Evolutionary conservation across 1,140 invertebrate species (phyloP).

Genomic region (Zaprionus taronus): DNA sequence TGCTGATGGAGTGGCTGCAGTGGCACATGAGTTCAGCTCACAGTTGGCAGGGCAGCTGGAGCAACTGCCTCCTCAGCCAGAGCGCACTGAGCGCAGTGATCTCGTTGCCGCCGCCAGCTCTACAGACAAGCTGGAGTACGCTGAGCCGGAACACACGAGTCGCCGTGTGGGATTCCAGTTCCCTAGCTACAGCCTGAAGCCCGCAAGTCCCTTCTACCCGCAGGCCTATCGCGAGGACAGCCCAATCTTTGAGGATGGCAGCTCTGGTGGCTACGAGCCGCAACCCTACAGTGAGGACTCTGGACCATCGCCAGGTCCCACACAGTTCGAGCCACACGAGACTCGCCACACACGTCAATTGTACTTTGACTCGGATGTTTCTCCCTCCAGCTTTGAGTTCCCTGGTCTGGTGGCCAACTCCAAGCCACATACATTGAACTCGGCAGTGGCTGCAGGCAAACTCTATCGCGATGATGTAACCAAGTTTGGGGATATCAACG

Average conservation of each 20-base stretch:
- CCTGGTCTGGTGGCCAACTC: constrained; percentile 72
- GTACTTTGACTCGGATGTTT: constrained; percentile 66
- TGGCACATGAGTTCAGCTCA: constrained; percentile 60
- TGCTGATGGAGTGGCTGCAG: constrained; percentile 57
- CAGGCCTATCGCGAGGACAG: constrained; percentile 83
- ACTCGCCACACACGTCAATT: constrained; percentile 72
- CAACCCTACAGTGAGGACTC: constrained; percentile 68
- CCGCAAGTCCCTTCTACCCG: constrained; percentile 74
- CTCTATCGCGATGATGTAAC: constrained; percentile 82
- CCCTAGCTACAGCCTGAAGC: constrained; percentile 79
- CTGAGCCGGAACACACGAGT: constrained; percentile 67
- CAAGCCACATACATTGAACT: constrained; percentile 73
- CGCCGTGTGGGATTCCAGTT: constrained; percentile 81
- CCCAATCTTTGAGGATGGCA: constrained; percentile 71
- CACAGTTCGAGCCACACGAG: constrained; percentile 63
- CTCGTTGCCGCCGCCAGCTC: constrained; percentile 56
- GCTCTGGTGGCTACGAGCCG: constrained; percentile 45
- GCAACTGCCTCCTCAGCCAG: constrained; percentile 34
- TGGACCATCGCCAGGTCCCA: background rate
- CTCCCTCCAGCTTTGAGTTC: constrained; percentile 70
- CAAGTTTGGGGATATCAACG: constrained; percentile 83
- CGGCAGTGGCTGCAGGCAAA: constrained; percentile 58
- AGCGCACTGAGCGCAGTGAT: constrained; percentile 73
- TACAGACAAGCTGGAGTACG: constrained; percentile 66
- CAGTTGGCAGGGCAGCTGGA: constrained; percentile 48